A percentile compares a stretch with the other conserved stretches of the same genome.
phyloP scores from a whole-genome alignment of 2,888 invertebrate species.

The Sinohyriopsis cumingii region DNA sequence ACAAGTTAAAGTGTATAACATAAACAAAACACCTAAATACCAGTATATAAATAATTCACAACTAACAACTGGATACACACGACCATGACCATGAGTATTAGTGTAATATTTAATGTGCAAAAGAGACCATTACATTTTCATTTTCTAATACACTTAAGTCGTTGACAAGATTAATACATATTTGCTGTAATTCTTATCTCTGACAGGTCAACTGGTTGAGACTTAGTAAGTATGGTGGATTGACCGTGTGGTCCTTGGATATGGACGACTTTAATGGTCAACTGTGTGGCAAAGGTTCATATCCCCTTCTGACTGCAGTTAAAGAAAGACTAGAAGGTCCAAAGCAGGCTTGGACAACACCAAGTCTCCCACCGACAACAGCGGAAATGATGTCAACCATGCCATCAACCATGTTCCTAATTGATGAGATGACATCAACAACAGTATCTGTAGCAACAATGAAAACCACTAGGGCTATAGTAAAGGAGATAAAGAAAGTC shows the following conservation, averaged over 20 bases:
- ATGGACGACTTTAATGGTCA: conserved; percentile 27
- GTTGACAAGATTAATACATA: too few relatives aligned
- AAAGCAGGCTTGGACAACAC: background rate
- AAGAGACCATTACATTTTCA: too few relatives aligned
- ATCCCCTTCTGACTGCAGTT: conserved; percentile 20
- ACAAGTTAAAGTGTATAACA: too few relatives aligned
- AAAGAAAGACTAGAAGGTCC: conserved; percentile 13
- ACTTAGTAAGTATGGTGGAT: conserved; percentile 20
- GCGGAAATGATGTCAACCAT: background rate
- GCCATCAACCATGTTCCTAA: background rate
- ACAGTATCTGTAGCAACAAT: background rate
- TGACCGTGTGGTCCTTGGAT: conserved; percentile 31
- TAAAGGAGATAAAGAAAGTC: background rate
- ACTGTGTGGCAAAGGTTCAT: conserved; percentile 21
- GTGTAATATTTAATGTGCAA: too few relatives aligned
- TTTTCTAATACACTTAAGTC: too few relatives aligned
- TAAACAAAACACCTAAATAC: too few relatives aligned
- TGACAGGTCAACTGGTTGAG: conserved; percentile 31
- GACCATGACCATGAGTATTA: too few relatives aligned
- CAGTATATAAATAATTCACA: too few relatives aligned
- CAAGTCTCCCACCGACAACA: background rate
- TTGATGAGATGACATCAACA: conserved; percentile 1
- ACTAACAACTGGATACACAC: too few relatives aligned
- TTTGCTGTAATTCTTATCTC: too few relatives aligned
- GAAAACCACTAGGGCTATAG: background rate